Evolutionary conservation across 1,140 invertebrate genomes (phyloP).

Genomic region (Penaeus vannamei): DNA sequence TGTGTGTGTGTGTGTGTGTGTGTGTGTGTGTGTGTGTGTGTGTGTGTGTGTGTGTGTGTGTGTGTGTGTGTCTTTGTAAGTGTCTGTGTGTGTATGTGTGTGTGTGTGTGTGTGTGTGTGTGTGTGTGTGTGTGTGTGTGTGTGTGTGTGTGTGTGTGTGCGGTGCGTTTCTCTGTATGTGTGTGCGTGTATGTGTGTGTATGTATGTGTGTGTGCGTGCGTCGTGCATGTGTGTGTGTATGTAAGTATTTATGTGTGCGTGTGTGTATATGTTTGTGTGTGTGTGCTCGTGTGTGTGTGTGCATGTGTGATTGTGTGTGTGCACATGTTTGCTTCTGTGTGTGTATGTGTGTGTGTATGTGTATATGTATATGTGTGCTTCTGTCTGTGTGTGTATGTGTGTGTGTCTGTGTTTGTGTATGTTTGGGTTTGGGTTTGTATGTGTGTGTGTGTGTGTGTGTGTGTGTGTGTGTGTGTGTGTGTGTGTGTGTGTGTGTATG

Average conservation of each 20-base stretch:
- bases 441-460: not conserved
- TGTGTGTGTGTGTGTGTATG: slow-evolving; percentile 16
- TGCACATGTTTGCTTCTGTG: too few relatives aligned
- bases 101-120: not conserved
- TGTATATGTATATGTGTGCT: slow-evolving; percentile 5
- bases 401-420: too few relatives aligned
- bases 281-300: too few relatives aligned
- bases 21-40: not conserved
- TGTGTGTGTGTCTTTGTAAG: too few relatives aligned
- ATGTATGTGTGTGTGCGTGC: too few relatives aligned
- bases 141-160: not conserved
- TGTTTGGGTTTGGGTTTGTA: not conserved
- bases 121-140: not conserved
- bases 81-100: not conserved
- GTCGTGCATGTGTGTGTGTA: too few relatives aligned
- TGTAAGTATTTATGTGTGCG: too few relatives aligned
- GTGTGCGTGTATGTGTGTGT: too few relatives aligned
- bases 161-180: too few relatives aligned
- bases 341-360: not conserved
- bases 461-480: not conserved
- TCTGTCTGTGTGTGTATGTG: too few relatives aligned
- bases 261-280: too few relatives aligned
- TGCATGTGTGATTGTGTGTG: too few relatives aligned
- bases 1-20: not conserved
- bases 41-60: not conserved